Base-by-base conservation (phyloP, 2,888 invertebrate genomes). In the Acutogordius australiensis region DNA sequence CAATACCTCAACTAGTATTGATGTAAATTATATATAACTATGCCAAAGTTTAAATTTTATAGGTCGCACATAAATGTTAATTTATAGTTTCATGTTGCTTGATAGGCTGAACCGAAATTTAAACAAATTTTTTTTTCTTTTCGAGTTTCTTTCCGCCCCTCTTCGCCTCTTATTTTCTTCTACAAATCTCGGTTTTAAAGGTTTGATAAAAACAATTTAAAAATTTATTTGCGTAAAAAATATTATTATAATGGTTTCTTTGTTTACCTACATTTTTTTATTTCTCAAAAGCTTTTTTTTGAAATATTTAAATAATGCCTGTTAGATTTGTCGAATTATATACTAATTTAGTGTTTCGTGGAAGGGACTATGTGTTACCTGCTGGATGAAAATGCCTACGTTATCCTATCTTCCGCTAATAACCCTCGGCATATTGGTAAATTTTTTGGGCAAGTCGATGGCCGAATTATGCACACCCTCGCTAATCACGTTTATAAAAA, bases 371-470 rank as follows among this genome's bases (percentile, higher is more conserved):
- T 29, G 28, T 57, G 58, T 30, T 57, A 57, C 29, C 30, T 57
- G 4, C 29, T 57, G 23, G 58, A 57, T 29, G 29, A 57, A 27
- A 4, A 57, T 57, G 58, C 58, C 13, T 57, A 57, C 26, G 58
- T 57, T 8, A 29, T 57, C 4, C 29, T 57, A 23, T 57, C 58
- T 8, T 57, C 58, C 4, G 18, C 28, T 8, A 30, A 57, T 18
- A 29, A 57, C 18, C 29, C 30, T 18, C 4, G 30, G 29, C 28
- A 30, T 57, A 57, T 30, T 18, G 58, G 58, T 28, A 57, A 57
- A 23, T 57, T 57, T 57, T 57, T 57, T 57, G 58, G 58, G 13
- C 30, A 29, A 57, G 29, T 57, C 18, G 58, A 57, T 29, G 58
- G 58, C 4, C 4, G 29, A 29, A 57, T 29, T 18, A 57, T 57